Conservation (phyloP, 2,888 invertebrate species). For the Camptogramma bilineatum region DNA sequence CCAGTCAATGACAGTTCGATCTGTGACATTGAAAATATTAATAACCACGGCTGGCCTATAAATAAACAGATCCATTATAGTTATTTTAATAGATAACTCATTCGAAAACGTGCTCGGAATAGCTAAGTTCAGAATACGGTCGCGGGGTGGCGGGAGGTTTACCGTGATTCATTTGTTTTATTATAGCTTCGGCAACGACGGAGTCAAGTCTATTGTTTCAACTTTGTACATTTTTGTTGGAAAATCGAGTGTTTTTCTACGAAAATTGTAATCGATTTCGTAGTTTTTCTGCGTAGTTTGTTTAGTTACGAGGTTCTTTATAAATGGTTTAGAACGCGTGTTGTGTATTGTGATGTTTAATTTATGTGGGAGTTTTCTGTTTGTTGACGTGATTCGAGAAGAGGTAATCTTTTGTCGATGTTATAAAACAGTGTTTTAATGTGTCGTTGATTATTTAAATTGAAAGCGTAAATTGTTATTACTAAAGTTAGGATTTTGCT, state of each 20-base stretch:
- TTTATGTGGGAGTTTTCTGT: constrained; percentile 25
- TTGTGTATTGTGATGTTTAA: constrained; percentile 14
- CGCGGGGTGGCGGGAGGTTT: constrained; percentile 29
- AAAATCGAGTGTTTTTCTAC: not conserved
- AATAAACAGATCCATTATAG: constrained; percentile 19
- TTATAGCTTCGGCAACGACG: constrained; percentile 35
- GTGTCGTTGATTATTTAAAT: not conserved
- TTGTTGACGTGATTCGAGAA: constrained; percentile 10
- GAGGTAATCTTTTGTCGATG: constrained; percentile 15
- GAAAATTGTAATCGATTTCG: not conserved
- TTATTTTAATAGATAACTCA: constrained; percentile 18
- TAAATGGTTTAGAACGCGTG: not conserved
- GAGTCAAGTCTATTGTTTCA: constrained; percentile 24
- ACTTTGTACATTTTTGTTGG: constrained; percentile 11
- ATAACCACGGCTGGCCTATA: constrained; percentile 1
- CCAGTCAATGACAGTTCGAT: not conserved
- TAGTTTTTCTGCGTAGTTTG: not conserved
- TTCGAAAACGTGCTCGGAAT: constrained; percentile 17
- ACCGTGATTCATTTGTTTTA: constrained; percentile 33
- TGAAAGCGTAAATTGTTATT: too few relatives aligned
- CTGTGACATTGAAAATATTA: not conserved
- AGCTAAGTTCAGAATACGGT: constrained; percentile 29
- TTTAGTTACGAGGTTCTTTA: not conserved
- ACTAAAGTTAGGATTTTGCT: too few relatives aligned
- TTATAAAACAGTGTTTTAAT: not conserved